phyloP scores from a whole-genome alignment of 2,113 vertebrate genomes.

The Narcine bancroftii region DNA sequence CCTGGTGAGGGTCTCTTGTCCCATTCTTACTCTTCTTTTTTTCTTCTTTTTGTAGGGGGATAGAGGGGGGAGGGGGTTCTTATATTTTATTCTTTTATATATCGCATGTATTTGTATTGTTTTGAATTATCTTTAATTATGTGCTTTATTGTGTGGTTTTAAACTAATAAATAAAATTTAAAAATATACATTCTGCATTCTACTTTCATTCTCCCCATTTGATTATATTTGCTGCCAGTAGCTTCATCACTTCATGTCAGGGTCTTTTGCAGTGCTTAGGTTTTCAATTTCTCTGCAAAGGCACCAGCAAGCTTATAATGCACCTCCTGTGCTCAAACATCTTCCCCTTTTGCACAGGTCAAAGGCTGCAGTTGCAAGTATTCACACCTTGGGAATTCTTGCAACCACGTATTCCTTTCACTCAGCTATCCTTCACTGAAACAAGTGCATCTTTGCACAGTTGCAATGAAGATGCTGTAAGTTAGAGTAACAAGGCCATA shows the following conservation, averaged over 20 bases:
- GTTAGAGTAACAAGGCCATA: too few species aligned
- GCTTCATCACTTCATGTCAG: background rate
- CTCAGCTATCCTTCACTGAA: background rate
- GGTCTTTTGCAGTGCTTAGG: background rate
- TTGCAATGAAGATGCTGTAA: background rate
- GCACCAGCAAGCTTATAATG: background rate
- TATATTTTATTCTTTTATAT: too few species aligned
- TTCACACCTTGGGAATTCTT: background rate
- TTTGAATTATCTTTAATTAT: too few species aligned
- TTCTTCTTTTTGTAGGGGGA: too few species aligned
- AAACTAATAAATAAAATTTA: too few species aligned
- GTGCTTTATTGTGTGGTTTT: too few species aligned
- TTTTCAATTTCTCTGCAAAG: background rate
- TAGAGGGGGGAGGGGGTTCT: too few species aligned
- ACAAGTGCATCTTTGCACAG: background rate
- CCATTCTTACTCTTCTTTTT: too few species aligned
- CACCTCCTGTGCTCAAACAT: background rate
- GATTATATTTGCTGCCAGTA: background rate
- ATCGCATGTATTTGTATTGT: too few species aligned
- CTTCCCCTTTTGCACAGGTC: background rate
- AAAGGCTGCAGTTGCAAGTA: background rate
- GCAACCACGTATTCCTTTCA: background rate
- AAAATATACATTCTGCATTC: too few species aligned
- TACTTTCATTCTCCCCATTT: too few species aligned
- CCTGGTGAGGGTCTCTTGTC: too few species aligned